Evolutionary conservation across 2,797 vertebrate genomes (phyloP), one percentile per base, ranked within the genome.

Genomic region (Champsocephalus esox): DNA sequence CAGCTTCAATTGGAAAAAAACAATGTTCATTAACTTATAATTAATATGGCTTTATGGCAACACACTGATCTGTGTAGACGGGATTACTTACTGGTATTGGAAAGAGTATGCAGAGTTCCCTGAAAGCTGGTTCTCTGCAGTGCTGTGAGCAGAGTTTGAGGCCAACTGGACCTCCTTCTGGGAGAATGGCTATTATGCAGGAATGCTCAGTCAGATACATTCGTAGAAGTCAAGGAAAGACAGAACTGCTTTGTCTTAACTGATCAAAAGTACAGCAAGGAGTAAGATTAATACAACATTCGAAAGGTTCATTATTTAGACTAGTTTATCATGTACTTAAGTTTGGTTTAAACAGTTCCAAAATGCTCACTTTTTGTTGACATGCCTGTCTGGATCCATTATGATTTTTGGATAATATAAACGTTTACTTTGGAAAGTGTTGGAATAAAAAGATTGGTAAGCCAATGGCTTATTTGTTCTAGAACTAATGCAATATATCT

Each of bases 151-250:
- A 68, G 32, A 68, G 52, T 77, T 73, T 49, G 24, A 64, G 52
- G 44, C 41, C 13, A 34, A 43, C 69, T 76, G 49, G 55, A 52
- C 41, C 28, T 49, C 10, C 32, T 68, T 58, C 32, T 45, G 32
- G 61, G 56, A 82, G 51, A 70, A 51, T 32, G 3, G 50, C 63
- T 56, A 12, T 83, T 73, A 58, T 28, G 41, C 43, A 77, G 52
- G 65, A 83, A 75, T 55, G 16, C 60, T 67, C 16, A 12, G 46
- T 63, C 21, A 28, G 10, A 41, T 46, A 2, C 24, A 24, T 72
- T 54, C 12, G 72, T 63, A n/a, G 34, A 66, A 21, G 56, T 68
- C 49, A 70, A 28, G 65, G 70, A 55, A 56, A 21, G 41, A 7
- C 7, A 63, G 41, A 68, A 17, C 10, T 1, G 13, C 17, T 45